Base-by-base conservation (phyloP, 2,797 vertebrate species). In the Ciconia nigra region DNA sequence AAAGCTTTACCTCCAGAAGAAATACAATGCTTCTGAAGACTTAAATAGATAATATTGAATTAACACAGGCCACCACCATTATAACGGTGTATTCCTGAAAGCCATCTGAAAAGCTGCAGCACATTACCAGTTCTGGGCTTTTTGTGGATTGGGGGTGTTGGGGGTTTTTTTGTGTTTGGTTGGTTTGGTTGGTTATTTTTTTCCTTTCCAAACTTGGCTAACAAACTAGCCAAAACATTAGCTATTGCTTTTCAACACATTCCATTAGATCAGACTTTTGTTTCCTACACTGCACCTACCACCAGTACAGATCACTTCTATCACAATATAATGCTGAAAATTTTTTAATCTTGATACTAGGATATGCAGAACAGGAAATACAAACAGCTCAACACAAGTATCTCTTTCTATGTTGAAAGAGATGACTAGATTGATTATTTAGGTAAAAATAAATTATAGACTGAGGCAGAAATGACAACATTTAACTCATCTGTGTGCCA, bases 81-180 rank as follows among this genome's bases (percentile, higher is more conserved):
- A 15, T 12, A 93, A 76, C 2, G 4, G 12, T 29, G 10, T 44
- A 57, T 47, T 87, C 54, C 73, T 46, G 10, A 92, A 92, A 90
- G 59, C 3, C 11, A 47, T 6, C 31, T 31, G 25, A 67, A 94
- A 87, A 85, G 26, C 26, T 62, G 24, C 10, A 70, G 35, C 14
- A 71, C 1, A 3, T 39, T 29, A 80, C 15, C 16, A 42, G 13
- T 70, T 83, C 15, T 21, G 13, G 35, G 28, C 4, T 63, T 57
- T 82, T 33, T 35, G n/a, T 54, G 20, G 16, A 35, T 0, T 65
- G 6, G 10, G 7, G 2, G 2, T 31, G 10, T 33, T 31, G 7
- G 21, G 14, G 10, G 1, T 0, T 10, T 54, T 46, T 41, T 17
- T 18, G 7, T 58, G 49, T 66, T 7, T 52, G 24, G 58, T 81